Percentiles rank a stretch among this genome's conserved stretches.
phyloP scores from a whole-genome alignment of 2,797 vertebrate genomes.

The Adrianichthys oophorus region DNA sequence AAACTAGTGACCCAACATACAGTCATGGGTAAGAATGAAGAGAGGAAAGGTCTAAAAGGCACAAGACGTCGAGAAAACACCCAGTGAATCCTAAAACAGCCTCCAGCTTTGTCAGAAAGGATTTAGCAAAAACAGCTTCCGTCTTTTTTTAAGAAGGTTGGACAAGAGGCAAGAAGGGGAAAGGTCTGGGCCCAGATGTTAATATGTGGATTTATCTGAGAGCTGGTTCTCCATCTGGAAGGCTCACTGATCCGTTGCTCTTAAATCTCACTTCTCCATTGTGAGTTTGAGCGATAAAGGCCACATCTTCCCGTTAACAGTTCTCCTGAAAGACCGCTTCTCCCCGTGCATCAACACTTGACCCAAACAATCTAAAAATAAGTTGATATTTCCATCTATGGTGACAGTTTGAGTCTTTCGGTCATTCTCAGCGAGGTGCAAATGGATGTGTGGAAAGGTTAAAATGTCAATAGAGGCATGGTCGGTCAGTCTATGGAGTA shows the following conservation, averaged over 20 bases:
- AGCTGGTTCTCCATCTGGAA: slow-evolving; percentile 31
- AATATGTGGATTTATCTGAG: slow-evolving; percentile 5
- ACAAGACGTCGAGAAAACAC: too few species aligned
- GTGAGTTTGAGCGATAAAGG: slow-evolving; percentile 35
- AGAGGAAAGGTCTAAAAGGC: too few species aligned
- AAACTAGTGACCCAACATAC: too few species aligned
- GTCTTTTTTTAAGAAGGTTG: too few species aligned
- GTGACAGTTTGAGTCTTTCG: slow-evolving; percentile 53
- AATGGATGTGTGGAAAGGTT: slow-evolving; percentile 18
- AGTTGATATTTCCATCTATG: slow-evolving; percentile 42
- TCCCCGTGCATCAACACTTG: slow-evolving; percentile 47
- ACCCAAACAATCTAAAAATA: slow-evolving; percentile 61
- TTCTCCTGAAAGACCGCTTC: slow-evolving; percentile 39
- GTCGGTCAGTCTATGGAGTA: neutral
- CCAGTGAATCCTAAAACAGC: too few species aligned
- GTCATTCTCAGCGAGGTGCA: slow-evolving; percentile 9
- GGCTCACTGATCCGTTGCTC: slow-evolving; percentile 14
- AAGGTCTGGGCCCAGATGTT: too few species aligned
- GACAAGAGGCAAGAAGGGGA: too few species aligned
- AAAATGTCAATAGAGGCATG: slow-evolving; percentile 22
- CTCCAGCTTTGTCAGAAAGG: too few species aligned
- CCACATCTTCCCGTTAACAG: slow-evolving; percentile 24
- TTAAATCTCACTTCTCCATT: slow-evolving; percentile 29
- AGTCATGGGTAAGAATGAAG: too few species aligned
- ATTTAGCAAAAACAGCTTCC: too few species aligned